Evolutionary conservation across 1,140 invertebrate species (phyloP).

Genomic region (Alviniconcha marisindica): DNA sequence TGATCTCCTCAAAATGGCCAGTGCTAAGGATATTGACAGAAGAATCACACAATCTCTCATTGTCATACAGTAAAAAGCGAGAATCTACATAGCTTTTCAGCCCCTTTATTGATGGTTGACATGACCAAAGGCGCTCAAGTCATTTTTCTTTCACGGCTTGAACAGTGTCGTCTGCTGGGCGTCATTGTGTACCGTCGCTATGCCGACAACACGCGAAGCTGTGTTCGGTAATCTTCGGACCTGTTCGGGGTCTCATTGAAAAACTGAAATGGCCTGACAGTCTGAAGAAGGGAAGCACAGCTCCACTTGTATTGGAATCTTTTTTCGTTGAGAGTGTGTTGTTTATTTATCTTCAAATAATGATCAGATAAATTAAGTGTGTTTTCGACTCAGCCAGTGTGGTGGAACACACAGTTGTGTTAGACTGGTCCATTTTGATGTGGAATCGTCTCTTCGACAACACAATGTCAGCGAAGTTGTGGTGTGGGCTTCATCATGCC

Average conservation of each 20-base stretch:
- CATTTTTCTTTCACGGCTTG: not conserved
- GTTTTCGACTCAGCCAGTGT: not conserved
- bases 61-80: too few relatives aligned
- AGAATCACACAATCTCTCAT: too few relatives aligned
- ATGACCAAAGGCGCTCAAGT: not conserved
- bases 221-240: not conserved
- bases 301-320: not conserved
- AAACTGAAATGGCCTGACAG: not conserved
- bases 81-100: not conserved
- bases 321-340: not conserved
- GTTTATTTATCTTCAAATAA: not conserved
- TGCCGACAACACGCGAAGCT: slow-evolving; percentile 6
- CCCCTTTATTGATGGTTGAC: not conserved
- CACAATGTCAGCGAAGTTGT: not conserved
- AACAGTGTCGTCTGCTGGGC: not conserved
- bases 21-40: too few relatives aligned
- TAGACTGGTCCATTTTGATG: not conserved
- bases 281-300: not conserved
- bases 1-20: too few relatives aligned
- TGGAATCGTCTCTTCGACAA: not conserved
- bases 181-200: slow-evolving; percentile 22
- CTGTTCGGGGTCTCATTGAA: not conserved
- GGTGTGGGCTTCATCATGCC: not conserved
- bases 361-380: not conserved
- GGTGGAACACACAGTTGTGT: not conserved